Conservation (phyloP, 1,140 invertebrate species). For the Anagrus nilaparvatae region DNA sequence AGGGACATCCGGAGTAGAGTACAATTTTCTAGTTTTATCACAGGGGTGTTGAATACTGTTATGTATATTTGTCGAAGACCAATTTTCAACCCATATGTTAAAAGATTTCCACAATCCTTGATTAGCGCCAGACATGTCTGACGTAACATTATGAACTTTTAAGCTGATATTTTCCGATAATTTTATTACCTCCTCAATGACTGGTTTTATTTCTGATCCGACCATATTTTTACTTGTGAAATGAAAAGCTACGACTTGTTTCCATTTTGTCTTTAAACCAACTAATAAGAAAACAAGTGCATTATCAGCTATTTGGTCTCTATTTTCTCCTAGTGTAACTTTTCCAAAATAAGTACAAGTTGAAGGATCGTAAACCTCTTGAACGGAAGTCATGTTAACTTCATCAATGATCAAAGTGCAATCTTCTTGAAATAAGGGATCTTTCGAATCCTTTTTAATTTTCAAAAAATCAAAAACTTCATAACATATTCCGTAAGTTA, state of each 20-base stretch:
- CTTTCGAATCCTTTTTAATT: slow-evolving; percentile 10
- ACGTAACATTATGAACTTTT: not conserved
- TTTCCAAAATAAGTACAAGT: slow-evolving; percentile 6
- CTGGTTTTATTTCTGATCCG: not conserved
- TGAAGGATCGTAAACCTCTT: slow-evolving; percentile 1
- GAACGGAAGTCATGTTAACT: slow-evolving; percentile 5
- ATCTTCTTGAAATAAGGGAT: slow-evolving; percentile 7
- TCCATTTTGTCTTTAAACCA: too few species aligned
- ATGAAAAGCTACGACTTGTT: slow-evolving; percentile 8
- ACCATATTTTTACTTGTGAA: slow-evolving; percentile 2
- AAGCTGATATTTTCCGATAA: not conserved
- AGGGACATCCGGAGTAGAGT: slow-evolving; percentile 1
- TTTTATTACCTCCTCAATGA: not conserved
- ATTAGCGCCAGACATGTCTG: slow-evolving; percentile 5
- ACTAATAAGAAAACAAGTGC: slow-evolving; percentile 13
- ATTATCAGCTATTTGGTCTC: not conserved
- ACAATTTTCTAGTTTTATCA: slow-evolving; percentile 3
- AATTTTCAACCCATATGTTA: not conserved
- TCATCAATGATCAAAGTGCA: slow-evolving; percentile 14
- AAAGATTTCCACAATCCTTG: slow-evolving; percentile 6
- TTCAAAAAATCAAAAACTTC: slow-evolving; percentile 15
- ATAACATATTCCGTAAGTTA: slow-evolving; percentile 8
- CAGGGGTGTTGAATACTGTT: not conserved
- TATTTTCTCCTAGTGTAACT: slow-evolving; percentile 2
- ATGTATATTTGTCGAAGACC: not conserved